phyloP scores from a whole-genome alignment of 1,140 invertebrate species.

The Xylocopa sonorina region DNA sequence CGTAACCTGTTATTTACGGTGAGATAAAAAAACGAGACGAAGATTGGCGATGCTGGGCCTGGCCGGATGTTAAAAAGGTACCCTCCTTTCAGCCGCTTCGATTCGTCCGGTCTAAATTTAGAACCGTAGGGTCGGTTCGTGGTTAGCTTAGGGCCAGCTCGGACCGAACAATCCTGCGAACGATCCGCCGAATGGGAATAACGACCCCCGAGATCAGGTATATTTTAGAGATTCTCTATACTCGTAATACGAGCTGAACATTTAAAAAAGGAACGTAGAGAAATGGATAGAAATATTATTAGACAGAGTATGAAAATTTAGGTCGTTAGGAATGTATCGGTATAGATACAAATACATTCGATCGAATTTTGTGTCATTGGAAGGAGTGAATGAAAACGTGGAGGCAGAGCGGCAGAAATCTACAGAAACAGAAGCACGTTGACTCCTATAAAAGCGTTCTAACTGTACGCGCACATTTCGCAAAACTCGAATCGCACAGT shows the following conservation, averaged over 20 bases:
- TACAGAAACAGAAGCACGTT: neutral
- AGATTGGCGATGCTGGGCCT: conserved; percentile 5
- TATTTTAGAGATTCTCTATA: neutral
- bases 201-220: conserved; percentile 4
- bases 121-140: conserved; percentile 54
- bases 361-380: neutral
- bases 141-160: conserved; percentile 27
- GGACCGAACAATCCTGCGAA: conserved; percentile 11
- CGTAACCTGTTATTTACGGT: conserved; percentile 68
- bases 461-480: neutral
- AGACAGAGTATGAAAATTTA: no score
- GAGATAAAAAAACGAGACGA: conserved; percentile 47
- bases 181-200: neutral
- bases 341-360: no score
- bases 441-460: neutral
- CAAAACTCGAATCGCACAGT: neutral
- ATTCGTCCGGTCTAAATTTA: conserved; percentile 68
- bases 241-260: no score
- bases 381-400: neutral
- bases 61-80: conserved; percentile 47
- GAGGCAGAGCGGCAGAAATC: neutral
- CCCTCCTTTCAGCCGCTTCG: conserved; percentile 55
- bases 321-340: no score
- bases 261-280: no score
- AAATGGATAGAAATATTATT: no score